Evolutionary conservation across 2,888 invertebrate species (phyloP), one percentile per base, ranked within the genome.

Genomic region (Dynastes grantii): DNA sequence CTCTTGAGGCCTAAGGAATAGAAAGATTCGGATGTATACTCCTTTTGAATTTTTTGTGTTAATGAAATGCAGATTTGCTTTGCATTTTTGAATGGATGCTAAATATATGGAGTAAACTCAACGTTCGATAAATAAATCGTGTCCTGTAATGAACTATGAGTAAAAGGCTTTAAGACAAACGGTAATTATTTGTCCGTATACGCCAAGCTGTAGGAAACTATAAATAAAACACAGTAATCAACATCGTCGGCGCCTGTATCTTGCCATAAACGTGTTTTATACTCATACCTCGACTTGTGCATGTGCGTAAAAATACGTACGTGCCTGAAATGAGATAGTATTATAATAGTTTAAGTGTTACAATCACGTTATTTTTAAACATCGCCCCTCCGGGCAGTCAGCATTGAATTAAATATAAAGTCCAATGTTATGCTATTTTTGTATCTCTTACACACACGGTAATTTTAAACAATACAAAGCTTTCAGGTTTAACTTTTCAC

Each of bases 361-460:
- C 67, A 45, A 67, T 49, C 22, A 9, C 16, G 67, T 27, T 67
- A 67, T 49, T 32, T 67, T 63, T 63, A 63, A 68, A 73, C 58
- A 11, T 40, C 73, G 40, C 22, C 71, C 45, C 58, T 22, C 51
- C 55, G 27, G 55, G 58, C 71, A 40, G 22, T 16, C 58, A 73
- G 51, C 58, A 58, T 29, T 37, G 55, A 73, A 58, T 58, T 73
- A 73, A 73, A 73, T 73, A 58, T 58, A 73, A 73, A 73, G 58
- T 73, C 73, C 73, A 73, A 73, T 73, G 73, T 73, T 73, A 73
- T 16, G 40, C 37, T 73, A 73, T 73, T 73, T 73, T 58, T 40
- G 71, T 55, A 55, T 37, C 16, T 22, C 2, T 27, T 45, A 11
- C 45, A 45, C 11, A 11, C 45, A 8, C 45, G 1, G 45, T 45